These are phyloP conservation scores for Protaetia brevitarsis DNA, from an alignment of 1,140 invertebrate species.

Conservation along the genomic window DNA sequence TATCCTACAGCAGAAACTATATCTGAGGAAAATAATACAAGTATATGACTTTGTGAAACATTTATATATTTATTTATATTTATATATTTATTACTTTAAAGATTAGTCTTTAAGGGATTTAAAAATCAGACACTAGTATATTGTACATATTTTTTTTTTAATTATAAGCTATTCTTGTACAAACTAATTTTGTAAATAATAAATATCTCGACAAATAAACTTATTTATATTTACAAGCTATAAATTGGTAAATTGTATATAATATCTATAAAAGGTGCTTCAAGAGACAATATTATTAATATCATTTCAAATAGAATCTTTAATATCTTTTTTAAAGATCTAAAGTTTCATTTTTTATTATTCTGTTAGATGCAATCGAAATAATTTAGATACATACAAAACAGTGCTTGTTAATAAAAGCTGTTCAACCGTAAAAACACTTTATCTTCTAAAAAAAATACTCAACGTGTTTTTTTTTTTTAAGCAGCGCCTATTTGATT, in stretches of 20 bases:
- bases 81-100: not conserved
- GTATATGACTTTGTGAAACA: not conserved
- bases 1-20: not conserved
- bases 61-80: not conserved
- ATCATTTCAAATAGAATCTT: not conserved
- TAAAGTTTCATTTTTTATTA: not conserved
- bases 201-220: constrained; percentile 19
- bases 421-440: not conserved
- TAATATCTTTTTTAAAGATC: not conserved
- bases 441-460: not conserved
- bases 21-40: not conserved
- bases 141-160: constrained; percentile 5
- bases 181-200: constrained; percentile 23
- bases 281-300: constrained; percentile 1
- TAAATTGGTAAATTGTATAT: constrained; percentile 14
- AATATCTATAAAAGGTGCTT: constrained; percentile 20
- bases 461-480: too few relatives aligned
- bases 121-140: not conserved
- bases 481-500: too few relatives aligned
- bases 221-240: constrained; percentile 14
- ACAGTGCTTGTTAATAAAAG: too few relatives aligned
- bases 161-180: constrained; percentile 6
- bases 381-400: not conserved
- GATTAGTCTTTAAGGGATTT: not conserved
- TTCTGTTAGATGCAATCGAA: not conserved